Conservation (phyloP, 2,797 vertebrate genomes). For the Babyrousa celebensis region DNA sequence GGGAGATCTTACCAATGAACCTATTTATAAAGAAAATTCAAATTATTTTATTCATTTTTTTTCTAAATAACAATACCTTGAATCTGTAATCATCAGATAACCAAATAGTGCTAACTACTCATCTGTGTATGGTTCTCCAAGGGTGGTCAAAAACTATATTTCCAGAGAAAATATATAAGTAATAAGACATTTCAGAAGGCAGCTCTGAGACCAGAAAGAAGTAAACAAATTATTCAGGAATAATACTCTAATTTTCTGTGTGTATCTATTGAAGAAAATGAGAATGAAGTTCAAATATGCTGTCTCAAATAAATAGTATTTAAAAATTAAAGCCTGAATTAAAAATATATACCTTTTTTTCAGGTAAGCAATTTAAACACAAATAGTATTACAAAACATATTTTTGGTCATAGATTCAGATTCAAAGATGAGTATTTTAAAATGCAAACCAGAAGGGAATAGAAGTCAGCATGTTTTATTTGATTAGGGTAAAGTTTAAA, state of each 20-base stretch:
- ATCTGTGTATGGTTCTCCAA: background rate
- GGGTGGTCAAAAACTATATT: background rate
- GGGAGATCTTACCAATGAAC: background rate
- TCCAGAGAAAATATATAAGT: background rate
- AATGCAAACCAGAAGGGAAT: background rate
- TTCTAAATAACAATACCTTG: background rate
- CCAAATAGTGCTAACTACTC: background rate
- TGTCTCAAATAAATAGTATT: background rate
- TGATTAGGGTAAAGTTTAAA: background rate
- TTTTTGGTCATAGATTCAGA: background rate
- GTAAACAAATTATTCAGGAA: background rate
- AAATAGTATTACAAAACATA: background rate
- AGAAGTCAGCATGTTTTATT: background rate
- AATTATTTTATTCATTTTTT: constrained; percentile 8
- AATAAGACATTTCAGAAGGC: background rate
- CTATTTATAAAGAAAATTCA: background rate
- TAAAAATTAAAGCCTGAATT: background rate
- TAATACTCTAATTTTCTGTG: background rate
- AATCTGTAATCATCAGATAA: background rate
- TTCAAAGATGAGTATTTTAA: background rate
- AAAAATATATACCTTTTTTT: background rate
- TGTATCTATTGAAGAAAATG: constrained; percentile 19
- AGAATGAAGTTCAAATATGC: background rate
- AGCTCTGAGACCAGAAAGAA: constrained; percentile 9
- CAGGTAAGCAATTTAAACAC: background rate